phyloP scores from a whole-genome alignment of 1,140 invertebrate species.

The Yoshiicerus persimilis region DNA sequence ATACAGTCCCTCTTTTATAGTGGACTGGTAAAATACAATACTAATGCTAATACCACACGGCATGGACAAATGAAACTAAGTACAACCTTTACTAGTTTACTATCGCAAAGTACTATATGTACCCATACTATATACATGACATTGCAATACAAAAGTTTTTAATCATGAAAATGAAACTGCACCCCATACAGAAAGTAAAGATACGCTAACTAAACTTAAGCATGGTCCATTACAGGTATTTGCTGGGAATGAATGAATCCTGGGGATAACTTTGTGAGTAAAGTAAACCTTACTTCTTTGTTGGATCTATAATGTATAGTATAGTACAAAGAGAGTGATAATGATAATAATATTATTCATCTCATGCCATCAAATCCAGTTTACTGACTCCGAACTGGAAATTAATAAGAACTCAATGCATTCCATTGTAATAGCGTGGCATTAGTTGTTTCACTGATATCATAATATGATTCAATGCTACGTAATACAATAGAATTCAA shows the following conservation, averaged over 20 bases:
- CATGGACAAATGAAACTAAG: background rate
- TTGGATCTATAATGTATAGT: too few species aligned
- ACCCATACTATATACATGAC: too few species aligned
- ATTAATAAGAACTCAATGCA: conserved; percentile 8
- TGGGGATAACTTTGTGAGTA: too few species aligned
- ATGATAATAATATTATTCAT: conserved; percentile 15
- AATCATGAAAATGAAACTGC: background rate
- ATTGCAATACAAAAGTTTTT: background rate
- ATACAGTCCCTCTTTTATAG: background rate
- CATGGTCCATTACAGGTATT: background rate
- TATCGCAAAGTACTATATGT: too few species aligned
- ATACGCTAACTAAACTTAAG: too few species aligned
- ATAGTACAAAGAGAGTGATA: background rate
- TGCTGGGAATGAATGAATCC: background rate
- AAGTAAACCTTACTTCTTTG: too few species aligned
- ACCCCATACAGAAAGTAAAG: background rate
- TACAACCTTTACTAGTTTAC: too few species aligned
- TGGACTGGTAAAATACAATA: background rate
- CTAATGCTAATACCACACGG: background rate
- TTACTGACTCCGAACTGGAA: background rate
- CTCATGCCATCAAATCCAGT: conserved; percentile 12
- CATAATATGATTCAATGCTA: background rate
- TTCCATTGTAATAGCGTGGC: background rate
- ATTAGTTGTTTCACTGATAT: background rate
- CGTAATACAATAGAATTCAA: background rate